Evolutionary conservation across 1,140 invertebrate species (phyloP).

Genomic region (Drosophila trapezifrons): DNA sequence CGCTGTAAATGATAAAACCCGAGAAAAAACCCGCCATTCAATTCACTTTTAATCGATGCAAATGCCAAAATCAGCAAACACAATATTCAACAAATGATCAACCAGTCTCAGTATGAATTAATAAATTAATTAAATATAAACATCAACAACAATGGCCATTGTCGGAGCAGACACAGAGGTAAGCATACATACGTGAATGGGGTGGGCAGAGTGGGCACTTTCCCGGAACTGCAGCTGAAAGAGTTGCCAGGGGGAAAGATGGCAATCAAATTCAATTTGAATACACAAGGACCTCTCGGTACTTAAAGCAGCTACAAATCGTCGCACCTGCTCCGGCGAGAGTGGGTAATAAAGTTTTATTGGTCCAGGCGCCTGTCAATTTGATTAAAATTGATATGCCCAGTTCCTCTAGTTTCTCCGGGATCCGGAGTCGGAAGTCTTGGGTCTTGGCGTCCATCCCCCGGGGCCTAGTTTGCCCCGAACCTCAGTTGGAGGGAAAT

Average conservation of each 20-base stretch:
- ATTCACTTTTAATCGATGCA: slow-evolving; percentile 25
- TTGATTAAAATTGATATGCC: slow-evolving; percentile 54
- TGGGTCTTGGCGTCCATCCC: not conserved
- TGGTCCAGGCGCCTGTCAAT: slow-evolving; percentile 29
- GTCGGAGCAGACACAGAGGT: slow-evolving; percentile 12
- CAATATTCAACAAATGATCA: slow-evolving; percentile 27
- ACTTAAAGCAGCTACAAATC: slow-evolving; percentile 18
- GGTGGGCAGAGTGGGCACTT: not conserved
- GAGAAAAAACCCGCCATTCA: slow-evolving; percentile 18
- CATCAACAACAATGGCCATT: slow-evolving; percentile 30
- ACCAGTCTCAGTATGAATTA: slow-evolving; percentile 25
- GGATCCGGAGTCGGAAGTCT: not conserved
- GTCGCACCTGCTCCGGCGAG: slow-evolving; percentile 4
- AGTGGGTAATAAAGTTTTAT: slow-evolving; percentile 51
- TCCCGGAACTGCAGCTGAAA: not conserved
- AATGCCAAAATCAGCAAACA: slow-evolving; percentile 28
- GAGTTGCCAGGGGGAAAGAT: slow-evolving; percentile 7
- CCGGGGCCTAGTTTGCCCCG: not conserved
- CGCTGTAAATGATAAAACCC: slow-evolving; percentile 29
- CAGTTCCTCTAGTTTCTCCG: slow-evolving; percentile 15
- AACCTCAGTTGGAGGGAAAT: not conserved
- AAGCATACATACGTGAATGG: slow-evolving; percentile 15
- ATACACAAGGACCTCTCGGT: slow-evolving; percentile 27
- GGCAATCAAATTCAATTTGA: slow-evolving; percentile 53
- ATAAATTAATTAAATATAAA: slow-evolving; percentile 41